Conservation (phyloP, 2,797 vertebrate genomes). For the Calcarius lapponicus region DNA sequence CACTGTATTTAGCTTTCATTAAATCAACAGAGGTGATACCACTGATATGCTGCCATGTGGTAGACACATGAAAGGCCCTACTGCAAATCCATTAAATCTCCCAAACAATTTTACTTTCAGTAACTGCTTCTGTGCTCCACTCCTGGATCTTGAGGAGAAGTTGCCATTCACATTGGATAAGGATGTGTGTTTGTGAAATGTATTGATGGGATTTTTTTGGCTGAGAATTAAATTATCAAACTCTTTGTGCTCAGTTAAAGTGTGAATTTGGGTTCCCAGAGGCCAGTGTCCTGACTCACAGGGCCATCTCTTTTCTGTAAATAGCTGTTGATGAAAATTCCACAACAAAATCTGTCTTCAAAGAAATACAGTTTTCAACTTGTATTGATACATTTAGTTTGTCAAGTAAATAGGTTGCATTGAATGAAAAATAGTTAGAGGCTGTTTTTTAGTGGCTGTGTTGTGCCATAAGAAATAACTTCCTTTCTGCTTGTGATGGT, state of each 20-base stretch:
- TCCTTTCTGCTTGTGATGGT: background rate
- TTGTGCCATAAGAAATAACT: constrained; percentile 13
- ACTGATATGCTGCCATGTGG: background rate
- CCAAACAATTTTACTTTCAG: background rate
- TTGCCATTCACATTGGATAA: background rate
- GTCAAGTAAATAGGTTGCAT: constrained; percentile 13
- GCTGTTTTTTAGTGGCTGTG: background rate
- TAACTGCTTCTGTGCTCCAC: background rate
- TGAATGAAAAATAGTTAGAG: constrained; percentile 28
- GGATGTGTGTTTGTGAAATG: background rate
- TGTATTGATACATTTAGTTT: constrained; percentile 29
- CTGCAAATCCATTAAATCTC: background rate
- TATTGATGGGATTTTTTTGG: background rate
- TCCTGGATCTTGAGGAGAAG: background rate
- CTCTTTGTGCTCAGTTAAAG: background rate
- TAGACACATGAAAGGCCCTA: background rate
- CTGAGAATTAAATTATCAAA: background rate
- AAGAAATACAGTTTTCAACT: constrained; percentile 11
- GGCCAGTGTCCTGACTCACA: background rate
- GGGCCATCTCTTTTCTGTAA: background rate
- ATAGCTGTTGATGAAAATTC: constrained; percentile 12
- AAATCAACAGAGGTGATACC: background rate
- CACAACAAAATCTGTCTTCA: background rate
- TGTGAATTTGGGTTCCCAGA: background rate
- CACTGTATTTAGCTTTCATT: background rate